Evolutionary conservation across 2,888 invertebrate species (phyloP).

Genomic region (Gerris lacustris): DNA sequence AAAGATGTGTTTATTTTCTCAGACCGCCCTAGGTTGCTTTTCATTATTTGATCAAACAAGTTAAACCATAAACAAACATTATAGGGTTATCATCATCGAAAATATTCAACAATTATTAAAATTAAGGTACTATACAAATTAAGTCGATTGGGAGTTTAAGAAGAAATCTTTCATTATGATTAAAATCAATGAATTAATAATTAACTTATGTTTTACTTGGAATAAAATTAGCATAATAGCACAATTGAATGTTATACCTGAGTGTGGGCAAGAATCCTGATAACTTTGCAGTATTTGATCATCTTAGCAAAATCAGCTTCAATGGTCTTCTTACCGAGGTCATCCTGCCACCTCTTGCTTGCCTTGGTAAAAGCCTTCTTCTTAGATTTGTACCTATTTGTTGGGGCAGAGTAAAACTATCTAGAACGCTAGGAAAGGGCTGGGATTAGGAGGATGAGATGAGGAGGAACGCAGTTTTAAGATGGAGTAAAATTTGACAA

Average conservation of each 20-base stretch:
- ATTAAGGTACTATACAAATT: too few relatives aligned
- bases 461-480: not conserved
- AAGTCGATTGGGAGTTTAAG: too few relatives aligned
- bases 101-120: not conserved
- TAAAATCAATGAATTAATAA: too few relatives aligned
- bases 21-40: conserved; percentile 26
- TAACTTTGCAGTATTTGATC: conserved; percentile 93
- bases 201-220: too few relatives aligned
- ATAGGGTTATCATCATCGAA: conserved; percentile 18
- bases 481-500: conserved; percentile 14
- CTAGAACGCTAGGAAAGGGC: conserved; percentile 4
- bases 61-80: conserved; percentile 21
- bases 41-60: conserved; percentile 18
- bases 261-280: conserved; percentile 93
- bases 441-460: not conserved
- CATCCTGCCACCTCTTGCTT: conserved; percentile 97
- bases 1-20: conserved; percentile 15
- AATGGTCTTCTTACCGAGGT: conserved; percentile 90
- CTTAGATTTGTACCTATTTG: conserved; percentile 91
- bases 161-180: too few relatives aligned
- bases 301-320: conserved; percentile 95
- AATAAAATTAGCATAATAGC: too few relatives aligned
- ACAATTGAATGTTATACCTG: conserved; percentile 51
- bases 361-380: conserved; percentile 99
- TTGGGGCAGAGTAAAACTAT: not conserved